These are phyloP conservation scores for Rhynchomys soricoides DNA, from an alignment of 2,113 vertebrate genomes.

Conservation along the genomic window DNA sequence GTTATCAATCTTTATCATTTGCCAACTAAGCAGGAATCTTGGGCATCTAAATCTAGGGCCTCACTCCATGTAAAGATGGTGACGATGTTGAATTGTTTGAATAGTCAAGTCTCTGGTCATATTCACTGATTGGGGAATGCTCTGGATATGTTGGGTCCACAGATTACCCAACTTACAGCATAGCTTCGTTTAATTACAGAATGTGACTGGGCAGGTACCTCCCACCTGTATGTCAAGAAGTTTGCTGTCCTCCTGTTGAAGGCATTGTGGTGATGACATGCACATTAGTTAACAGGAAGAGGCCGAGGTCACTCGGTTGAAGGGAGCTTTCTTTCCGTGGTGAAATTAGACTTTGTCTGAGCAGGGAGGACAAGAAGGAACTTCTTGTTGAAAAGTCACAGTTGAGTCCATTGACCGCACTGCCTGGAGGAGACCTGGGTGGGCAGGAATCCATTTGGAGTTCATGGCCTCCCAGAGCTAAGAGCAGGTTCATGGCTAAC, in stretches of 20 bases:
- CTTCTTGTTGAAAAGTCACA: background rate
- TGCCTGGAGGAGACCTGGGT: background rate
- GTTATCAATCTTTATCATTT: background rate
- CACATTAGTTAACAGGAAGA: background rate
- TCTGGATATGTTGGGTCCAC: background rate
- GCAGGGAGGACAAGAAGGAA: background rate
- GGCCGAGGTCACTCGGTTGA: background rate
- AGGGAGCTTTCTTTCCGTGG: background rate
- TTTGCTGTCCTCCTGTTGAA: background rate
- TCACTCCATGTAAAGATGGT: conserved; percentile 4
- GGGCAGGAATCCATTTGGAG: background rate
- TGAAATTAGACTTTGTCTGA: background rate
- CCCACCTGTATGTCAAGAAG: background rate
- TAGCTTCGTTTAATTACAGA: conserved; percentile 10
- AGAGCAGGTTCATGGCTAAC: background rate
- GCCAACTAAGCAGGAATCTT: conserved; percentile 9
- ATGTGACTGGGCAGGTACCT: background rate
- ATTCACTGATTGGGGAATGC: background rate
- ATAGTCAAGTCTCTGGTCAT: background rate
- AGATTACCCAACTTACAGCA: background rate
- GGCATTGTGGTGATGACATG: background rate
- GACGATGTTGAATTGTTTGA: conserved; percentile 8
- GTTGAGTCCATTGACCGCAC: background rate
- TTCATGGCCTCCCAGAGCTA: background rate
- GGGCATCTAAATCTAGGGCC: background rate